These are phyloP conservation scores for Sycophila texana DNA, from an alignment of 2,888 invertebrate species.

Conservation along the genomic window DNA sequence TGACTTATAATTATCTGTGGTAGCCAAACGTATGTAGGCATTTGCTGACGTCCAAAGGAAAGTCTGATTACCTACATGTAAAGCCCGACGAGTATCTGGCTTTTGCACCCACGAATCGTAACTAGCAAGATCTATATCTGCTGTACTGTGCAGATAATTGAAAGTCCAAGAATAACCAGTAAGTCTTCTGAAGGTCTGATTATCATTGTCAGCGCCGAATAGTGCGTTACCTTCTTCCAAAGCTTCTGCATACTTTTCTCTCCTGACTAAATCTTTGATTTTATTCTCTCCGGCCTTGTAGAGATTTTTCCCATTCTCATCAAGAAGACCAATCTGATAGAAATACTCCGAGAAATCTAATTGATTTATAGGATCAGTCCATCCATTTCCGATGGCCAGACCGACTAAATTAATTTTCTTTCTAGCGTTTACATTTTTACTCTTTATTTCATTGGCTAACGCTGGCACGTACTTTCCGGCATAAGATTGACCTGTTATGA, in stretches of 20 bases:
- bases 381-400: constrained; percentile 85
- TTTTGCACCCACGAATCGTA: not conserved
- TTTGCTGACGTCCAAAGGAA: constrained; percentile 80
- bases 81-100: constrained; percentile 81
- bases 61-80: constrained; percentile 89
- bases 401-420: constrained; percentile 84
- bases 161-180: not conserved
- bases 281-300: not conserved
- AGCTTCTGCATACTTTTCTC: not conserved
- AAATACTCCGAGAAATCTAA: constrained; percentile 85
- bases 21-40: constrained; percentile 80
- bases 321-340: constrained; percentile 82
- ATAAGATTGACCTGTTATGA: constrained; percentile 90
- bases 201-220: too few species aligned
- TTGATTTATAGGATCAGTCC: constrained; percentile 85
- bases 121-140: not conserved
- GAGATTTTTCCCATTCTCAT: not conserved
- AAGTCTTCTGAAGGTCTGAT: not conserved
- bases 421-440: constrained; percentile 78
- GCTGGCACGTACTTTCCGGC: constrained; percentile 89
- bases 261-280: not conserved
- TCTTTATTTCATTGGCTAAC: constrained; percentile 83
- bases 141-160: constrained; percentile 60
- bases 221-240: not conserved
- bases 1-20: constrained; percentile 85